Evolutionary conservation across 2,888 invertebrate species (phyloP).

Genomic region (Scrobipalpa costella): DNA sequence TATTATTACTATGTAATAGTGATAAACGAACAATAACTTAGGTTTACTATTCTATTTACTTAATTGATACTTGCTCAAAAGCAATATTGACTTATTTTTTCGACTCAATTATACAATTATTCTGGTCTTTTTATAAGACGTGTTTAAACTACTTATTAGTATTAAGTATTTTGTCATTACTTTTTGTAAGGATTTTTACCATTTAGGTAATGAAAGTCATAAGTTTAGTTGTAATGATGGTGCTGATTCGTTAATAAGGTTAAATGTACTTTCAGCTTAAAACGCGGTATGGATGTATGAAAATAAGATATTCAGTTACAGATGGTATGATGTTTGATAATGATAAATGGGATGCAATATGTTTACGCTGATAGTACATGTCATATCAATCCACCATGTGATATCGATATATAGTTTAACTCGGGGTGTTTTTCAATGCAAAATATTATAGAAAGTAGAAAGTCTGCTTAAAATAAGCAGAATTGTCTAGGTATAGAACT

Average conservation of each 20-base stretch:
- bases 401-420: constrained; percentile 1
- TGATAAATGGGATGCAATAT: background rate
- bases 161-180: background rate
- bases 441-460: too few species aligned
- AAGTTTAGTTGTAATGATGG: constrained; percentile 19
- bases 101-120: constrained; percentile 18
- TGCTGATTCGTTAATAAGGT: constrained; percentile 24
- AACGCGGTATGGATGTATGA: background rate
- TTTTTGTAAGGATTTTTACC: constrained; percentile 19
- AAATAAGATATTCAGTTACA: too few species aligned
- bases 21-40: background rate
- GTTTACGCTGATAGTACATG: too few species aligned
- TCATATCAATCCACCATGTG: constrained; percentile 11
- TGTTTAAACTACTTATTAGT: constrained; percentile 14
- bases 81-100: constrained; percentile 33
- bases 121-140: constrained; percentile 12
- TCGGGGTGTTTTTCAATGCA: too few species aligned
- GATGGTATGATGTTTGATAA: background rate
- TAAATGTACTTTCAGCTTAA: background rate
- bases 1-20: background rate
- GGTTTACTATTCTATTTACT: constrained; percentile 29
- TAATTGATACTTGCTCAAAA: constrained; percentile 43
- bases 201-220: constrained; percentile 21
- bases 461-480: too few species aligned
- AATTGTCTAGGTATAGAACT: background rate